Percentiles rank a stretch among this genome's conserved stretches.
phyloP scores from a whole-genome alignment of 2,888 invertebrate genomes.

The Aelia acuminata region DNA sequence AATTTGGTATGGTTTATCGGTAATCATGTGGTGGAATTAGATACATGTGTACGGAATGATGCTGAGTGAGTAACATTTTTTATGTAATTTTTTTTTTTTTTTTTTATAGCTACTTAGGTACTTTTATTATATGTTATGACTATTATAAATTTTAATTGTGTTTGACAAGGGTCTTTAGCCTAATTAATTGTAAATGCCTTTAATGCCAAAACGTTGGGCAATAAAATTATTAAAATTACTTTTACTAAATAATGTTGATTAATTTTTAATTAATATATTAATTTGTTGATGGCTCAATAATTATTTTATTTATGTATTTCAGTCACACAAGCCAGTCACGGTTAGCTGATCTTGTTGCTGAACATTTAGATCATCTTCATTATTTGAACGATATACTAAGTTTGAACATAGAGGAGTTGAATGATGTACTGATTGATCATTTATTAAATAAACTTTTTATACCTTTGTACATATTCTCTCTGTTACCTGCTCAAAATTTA shows the following conservation, averaged over 20 bases:
- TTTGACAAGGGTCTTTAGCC: too few species aligned
- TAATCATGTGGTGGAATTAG: conserved; percentile 95
- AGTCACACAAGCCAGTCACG: conserved; percentile 66
- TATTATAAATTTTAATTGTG: too few species aligned
- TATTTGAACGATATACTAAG: conserved; percentile 97
- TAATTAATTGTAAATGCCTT: too few species aligned
- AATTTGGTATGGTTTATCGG: conserved; percentile 99
- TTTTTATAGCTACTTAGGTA: too few species aligned
- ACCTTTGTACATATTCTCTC: conserved; percentile 93
- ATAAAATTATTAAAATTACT: too few species aligned
- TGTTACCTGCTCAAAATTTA: conserved; percentile 72
- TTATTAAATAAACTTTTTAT: conserved; percentile 92
- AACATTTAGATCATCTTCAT: conserved; percentile 96
- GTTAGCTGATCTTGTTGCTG: conserved; percentile 94
- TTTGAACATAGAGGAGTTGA: conserved; percentile 91
- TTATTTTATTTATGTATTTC: conserved; percentile 58
- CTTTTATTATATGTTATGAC: too few species aligned
- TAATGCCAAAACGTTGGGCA: too few species aligned
- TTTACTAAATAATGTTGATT: too few species aligned
- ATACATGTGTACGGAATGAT: conserved; percentile 94
- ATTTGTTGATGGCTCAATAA: background rate
- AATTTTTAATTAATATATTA: too few species aligned
- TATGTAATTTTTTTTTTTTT: too few species aligned
- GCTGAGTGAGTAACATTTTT: conserved; percentile 83
- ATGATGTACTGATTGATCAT: conserved; percentile 94